phyloP scores from a whole-genome alignment of 2,888 invertebrate genomes.

The Pristionchus exspectatus region DNA sequence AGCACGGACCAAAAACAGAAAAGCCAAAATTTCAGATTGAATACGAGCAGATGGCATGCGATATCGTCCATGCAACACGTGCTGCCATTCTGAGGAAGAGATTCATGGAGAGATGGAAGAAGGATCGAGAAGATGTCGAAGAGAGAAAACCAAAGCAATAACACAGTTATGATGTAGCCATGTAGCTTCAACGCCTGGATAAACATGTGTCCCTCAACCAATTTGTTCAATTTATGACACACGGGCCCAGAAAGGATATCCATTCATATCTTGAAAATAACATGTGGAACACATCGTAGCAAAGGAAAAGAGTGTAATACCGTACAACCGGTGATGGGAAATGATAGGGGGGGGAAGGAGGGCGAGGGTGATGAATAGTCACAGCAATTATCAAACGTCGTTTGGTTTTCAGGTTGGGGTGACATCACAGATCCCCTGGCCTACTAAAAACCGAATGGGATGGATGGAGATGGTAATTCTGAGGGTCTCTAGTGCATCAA shows the following conservation, averaged over 20 bases:
- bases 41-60: constrained; percentile 55
- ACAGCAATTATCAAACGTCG: not conserved
- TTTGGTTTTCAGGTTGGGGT: not conserved
- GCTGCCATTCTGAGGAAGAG: constrained; percentile 46
- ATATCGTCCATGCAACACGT: constrained; percentile 51
- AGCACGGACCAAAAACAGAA: not conserved
- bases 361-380: not conserved
- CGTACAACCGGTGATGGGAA: not conserved
- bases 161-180: not conserved
- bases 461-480: not conserved
- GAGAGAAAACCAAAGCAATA: constrained; percentile 4
- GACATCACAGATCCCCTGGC: too few relatives aligned
- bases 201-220: not conserved
- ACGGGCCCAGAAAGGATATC: not conserved
- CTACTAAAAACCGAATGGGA: not conserved
- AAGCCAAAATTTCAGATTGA: constrained; percentile 23
- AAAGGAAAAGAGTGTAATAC: not conserved
- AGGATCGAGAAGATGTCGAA: constrained; percentile 3
- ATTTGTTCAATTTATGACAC: not conserved
- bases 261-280: constrained; percentile 5
- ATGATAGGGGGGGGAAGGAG: not conserved
- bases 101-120: constrained; percentile 45
- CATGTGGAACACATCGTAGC: constrained; percentile 9
- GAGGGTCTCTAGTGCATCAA: not conserved
- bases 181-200: not conserved